Evolutionary conservation across 2,888 invertebrate genomes (phyloP).

Genomic region (Linyphia triangularis): DNA sequence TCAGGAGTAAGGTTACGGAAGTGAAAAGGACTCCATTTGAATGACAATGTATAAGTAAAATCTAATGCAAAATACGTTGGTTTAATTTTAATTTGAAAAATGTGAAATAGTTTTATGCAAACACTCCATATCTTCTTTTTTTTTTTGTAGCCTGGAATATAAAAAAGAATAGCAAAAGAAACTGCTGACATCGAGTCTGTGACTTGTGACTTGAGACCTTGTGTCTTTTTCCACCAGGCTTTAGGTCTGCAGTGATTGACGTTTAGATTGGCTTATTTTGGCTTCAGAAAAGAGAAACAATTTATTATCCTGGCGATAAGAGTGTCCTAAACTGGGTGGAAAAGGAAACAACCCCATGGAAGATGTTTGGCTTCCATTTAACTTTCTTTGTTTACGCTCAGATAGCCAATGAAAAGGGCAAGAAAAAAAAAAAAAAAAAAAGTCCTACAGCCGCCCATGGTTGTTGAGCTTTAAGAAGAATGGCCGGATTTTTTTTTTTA

Average conservation of each 20-base stretch:
- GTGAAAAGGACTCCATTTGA: too few species aligned
- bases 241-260: slow-evolving; percentile 24
- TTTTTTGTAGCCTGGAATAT: too few species aligned
- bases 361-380: slow-evolving; percentile 55
- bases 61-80: too few species aligned
- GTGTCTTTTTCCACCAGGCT: slow-evolving; percentile 3
- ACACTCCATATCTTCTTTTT: too few species aligned
- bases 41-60: too few species aligned
- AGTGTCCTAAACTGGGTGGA: slow-evolving; percentile 1
- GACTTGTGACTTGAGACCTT: too few species aligned
- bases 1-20: too few species aligned
- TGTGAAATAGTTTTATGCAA: too few species aligned
- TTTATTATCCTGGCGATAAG: slow-evolving; percentile 49
- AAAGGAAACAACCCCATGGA: slow-evolving; percentile 15
- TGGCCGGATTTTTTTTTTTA: neutral
- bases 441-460: neutral
- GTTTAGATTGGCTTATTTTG: slow-evolving; percentile 55
- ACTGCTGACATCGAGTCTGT: neutral
- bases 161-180: too few species aligned
- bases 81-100: too few species aligned
- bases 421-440: neutral
- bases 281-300: slow-evolving; percentile 45
- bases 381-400: slow-evolving; percentile 26
- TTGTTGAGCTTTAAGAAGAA: neutral
- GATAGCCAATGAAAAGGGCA: slow-evolving; percentile 10